phyloP scores from a whole-genome alignment of 1,140 invertebrate species.

The Trichoplusia ni region DNA sequence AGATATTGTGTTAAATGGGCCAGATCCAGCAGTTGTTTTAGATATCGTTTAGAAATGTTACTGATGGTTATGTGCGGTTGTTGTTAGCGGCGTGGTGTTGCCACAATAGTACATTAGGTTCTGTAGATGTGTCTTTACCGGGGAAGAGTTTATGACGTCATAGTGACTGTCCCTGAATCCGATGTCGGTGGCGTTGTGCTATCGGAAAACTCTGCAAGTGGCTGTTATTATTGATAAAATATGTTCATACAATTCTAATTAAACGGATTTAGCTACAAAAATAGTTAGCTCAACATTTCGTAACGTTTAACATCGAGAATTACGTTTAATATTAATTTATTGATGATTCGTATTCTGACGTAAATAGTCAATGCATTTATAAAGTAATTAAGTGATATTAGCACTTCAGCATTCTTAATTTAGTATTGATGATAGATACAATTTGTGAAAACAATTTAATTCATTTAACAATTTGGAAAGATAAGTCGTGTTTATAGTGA shows the following conservation, averaged over 20 bases:
- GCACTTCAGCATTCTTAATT: not conserved
- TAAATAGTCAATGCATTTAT: conserved; percentile 11
- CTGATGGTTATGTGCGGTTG: too few species aligned
- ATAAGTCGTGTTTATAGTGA: not conserved
- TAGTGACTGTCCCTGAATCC: not conserved
- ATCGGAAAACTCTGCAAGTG: too few species aligned
- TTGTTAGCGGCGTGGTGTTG: too few species aligned
- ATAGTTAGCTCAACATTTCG: too few species aligned
- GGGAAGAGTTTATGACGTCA: not conserved
- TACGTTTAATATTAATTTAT: not conserved
- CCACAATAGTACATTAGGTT: too few species aligned
- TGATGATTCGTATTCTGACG: not conserved
- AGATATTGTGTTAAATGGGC: not conserved
- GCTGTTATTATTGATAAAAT: too few species aligned
- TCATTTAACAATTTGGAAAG: not conserved
- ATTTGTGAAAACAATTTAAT: conserved; percentile 12
- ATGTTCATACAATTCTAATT: too few species aligned
- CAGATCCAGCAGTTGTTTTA: not conserved
- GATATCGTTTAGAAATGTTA: too few species aligned
- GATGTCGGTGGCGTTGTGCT: too few species aligned
- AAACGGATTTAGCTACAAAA: too few species aligned
- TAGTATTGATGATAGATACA: not conserved
- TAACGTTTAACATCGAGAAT: not conserved
- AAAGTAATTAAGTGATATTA: conserved; percentile 16
- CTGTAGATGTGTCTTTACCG: not conserved